Conservation (phyloP, 2,888 invertebrate species). For the Lasius platythorax region DNA sequence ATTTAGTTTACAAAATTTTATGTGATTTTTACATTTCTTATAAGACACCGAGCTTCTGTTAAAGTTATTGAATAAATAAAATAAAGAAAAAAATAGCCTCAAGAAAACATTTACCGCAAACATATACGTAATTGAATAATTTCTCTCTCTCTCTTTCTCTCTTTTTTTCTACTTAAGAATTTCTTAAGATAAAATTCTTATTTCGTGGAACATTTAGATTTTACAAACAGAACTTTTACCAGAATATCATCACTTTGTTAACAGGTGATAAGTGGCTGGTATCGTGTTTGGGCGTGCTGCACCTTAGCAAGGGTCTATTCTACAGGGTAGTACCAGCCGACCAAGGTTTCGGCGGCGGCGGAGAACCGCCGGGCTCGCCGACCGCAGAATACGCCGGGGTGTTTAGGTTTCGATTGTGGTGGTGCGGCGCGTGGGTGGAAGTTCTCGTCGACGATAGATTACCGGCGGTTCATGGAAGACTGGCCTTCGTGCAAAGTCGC, state of each 20-base stretch:
- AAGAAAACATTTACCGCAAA: not conserved
- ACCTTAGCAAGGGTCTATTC: constrained; percentile 94
- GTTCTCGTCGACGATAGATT: constrained; percentile 95
- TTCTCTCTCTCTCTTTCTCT: too few relatives aligned
- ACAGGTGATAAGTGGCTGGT: constrained; percentile 96
- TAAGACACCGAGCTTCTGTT: not conserved
- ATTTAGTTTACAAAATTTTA: not conserved
- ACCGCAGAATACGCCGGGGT: constrained; percentile 90
- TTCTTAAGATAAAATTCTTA: not conserved
- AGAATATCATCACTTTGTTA: constrained; percentile 74
- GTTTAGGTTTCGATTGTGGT: constrained; percentile 96
- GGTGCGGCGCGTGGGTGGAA: constrained; percentile 97
- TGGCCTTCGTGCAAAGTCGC: constrained; percentile 94
- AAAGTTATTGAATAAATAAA: not conserved
- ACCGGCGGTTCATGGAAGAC: constrained; percentile 94
- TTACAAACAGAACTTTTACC: not conserved
- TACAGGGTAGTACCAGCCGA: constrained; percentile 97
- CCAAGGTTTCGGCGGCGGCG: constrained; percentile 89
- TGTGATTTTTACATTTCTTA: not conserved
- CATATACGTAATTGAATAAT: not conserved
- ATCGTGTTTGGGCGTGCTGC: constrained; percentile 94
- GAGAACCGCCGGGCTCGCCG: constrained; percentile 86
- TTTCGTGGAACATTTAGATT: not conserved
- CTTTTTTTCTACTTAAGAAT: not conserved
- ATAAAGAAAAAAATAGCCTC: not conserved